These are phyloP conservation scores for Ciconia stormi DNA, from an alignment of 2,113 vertebrate species.

Conservation along the genomic window DNA sequence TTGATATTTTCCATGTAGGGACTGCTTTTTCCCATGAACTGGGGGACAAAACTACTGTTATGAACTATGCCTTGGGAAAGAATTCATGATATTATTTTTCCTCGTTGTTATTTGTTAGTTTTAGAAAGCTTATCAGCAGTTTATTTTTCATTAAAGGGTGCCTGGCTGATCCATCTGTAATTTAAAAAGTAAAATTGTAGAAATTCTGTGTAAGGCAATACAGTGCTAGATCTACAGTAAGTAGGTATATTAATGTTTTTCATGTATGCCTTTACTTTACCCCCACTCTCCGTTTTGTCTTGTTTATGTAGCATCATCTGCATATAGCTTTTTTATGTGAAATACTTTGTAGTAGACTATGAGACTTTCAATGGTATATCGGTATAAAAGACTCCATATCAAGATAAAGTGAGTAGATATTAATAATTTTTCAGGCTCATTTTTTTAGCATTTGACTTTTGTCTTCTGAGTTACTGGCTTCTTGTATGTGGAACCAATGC, in stretches of 20 bases:
- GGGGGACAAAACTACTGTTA: not conserved
- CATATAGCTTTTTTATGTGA: not conserved
- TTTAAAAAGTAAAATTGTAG: not conserved
- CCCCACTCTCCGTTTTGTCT: not conserved
- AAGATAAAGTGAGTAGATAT: not conserved
- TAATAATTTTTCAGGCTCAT: not conserved
- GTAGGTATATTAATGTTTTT: not conserved
- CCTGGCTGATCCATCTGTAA: not conserved
- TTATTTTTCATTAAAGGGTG: conserved; percentile 21
- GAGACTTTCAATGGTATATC: not conserved
- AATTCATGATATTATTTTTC: not conserved
- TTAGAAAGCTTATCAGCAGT: not conserved
- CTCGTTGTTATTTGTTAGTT: not conserved
- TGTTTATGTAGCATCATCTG: not conserved
- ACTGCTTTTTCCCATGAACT: not conserved
- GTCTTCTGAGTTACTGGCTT: not conserved
- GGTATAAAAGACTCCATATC: not conserved
- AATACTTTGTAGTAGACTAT: not conserved
- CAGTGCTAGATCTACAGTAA: not conserved
- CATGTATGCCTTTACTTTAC: not conserved
- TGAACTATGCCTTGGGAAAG: not conserved
- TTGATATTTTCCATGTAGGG: not conserved
- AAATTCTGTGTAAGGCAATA: not conserved
- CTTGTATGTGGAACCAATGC: not conserved
- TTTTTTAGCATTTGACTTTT: not conserved